Evolutionary conservation across 2,888 invertebrate species (phyloP), one percentile per base, ranked within the genome.

Genomic region (Polydrusus pterygomalis): DNA sequence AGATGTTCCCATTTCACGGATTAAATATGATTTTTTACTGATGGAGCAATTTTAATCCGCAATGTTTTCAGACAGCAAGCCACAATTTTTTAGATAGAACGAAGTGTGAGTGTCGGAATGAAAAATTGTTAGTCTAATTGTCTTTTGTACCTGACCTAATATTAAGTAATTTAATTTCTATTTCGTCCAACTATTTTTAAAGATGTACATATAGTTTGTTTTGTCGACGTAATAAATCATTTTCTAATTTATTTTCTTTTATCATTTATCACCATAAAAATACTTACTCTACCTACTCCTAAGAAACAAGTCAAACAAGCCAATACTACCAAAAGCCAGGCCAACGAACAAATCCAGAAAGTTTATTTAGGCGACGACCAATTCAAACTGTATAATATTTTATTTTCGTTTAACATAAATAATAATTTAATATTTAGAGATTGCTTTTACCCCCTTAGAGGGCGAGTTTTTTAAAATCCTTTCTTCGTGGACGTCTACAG

Each of bases 101-200:
- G 43, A 8, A 47, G 17, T 34, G 49, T 38, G 49, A 17, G 10
- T 51, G 65, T 65, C 7, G 18, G 18, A 34, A 51, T 65, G 30
- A 64, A 30, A 25, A 43, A 47, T n/a, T 47, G 47, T 25, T 63
- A 40, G 43, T 38, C 49, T 60, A 56, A 63, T 56, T 38, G 49
- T 56, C 30, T 67, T 69, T 68, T 74, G 74, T 74, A 74, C 74
- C 74, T 74, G 74, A 74, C 63, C 62, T 63, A 74, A 65, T 47
- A 30, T 74, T 63, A 74, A 47, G 43, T 69, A 69, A 47, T 74
- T 45, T 65, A 20, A 69, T 69, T 62, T 74, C 43, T 63, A 63
- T 60, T 69, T 62, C 67, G 67, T 63, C 63, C 68, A 69, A 63
- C 43, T 70, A 69, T 63, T 63, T 56, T 56, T 56, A 56, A 34